Base-by-base conservation (phyloP, 2,888 invertebrate genomes). In the Chymomyza caudatula region DNA sequence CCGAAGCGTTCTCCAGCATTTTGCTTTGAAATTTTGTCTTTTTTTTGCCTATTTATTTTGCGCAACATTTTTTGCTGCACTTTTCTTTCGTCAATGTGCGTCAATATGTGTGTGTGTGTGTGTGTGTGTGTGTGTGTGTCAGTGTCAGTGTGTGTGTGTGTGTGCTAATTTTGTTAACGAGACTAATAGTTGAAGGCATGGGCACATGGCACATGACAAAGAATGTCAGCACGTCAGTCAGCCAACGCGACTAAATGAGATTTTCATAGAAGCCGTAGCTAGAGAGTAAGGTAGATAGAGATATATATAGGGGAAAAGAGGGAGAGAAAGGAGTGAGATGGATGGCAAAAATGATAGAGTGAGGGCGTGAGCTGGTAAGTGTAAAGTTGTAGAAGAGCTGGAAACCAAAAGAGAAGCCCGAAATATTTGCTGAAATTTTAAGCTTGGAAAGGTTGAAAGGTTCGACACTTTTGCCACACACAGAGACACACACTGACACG, bases 391-490 rank as follows among this genome's bases (percentile, higher is more conserved):
- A 49, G 8, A n/a, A 49, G 8, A 49, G 20, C 17, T 49, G 8
- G 49, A 49, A 49, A 15, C 15, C 17, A 57, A 53, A 44, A 56
- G 15, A 15, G 69, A 60, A 58, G 19, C 52, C 20, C n/a, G 65
- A 69, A 70, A 82, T 79, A 67, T 73, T 76, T 85, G 69, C 85
- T 63, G 37, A 70, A 82, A 82, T 79, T 79, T 78, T 65, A 70
- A 82, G 77, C 74, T 72, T 69, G 79, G 79, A 85, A 82, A 82
- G 79, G 74, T 72, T 85, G 67, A 80, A 77, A 65, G 81, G 67
- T 72, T 75, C 65, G 66, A 72, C 71, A 69, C 69, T 63, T 63
- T 55, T 43, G 37, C 59, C 25, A 25, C 53, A 23, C 23, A 58
- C 62, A 59, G 44, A 62, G 8, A 60, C 60, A 57, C 42, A 51